Base-by-base conservation (phyloP, 2,797 vertebrate species). In the Sphenopsis melanotis region DNA sequence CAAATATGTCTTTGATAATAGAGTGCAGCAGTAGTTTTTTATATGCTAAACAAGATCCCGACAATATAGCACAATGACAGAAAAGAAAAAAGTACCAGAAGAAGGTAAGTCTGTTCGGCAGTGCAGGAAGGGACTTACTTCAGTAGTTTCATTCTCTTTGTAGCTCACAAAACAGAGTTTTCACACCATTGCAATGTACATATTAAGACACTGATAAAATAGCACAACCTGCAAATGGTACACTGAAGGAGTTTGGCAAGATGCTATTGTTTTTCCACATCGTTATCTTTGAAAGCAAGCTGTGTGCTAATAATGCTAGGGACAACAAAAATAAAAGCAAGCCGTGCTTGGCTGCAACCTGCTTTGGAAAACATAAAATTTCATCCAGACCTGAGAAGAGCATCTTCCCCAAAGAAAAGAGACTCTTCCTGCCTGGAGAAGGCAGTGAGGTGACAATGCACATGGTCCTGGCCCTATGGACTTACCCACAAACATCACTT, bases 1-100 rank as follows among this genome's bases (percentile, higher is more conserved):
- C 95, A 98, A 98, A 97, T 97, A 97, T 85, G 92, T 89, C 95
- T 97, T 97, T 97, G 96, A 96, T 98, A 98, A 97, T 94, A 92
- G 97, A 97, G 93, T 95, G 87, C 92, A 94, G 94, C 53, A 47
- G 91, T 76, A 95, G 94, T 92, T 97, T 91, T 97, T 97, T 95
- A 97, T 97, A 97, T 96, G 92, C 72, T 95, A 96, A 95, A 97
- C 72, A 94, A 56, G 49, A 90, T 63, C 55, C 56, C 37, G 65
- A 49, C 65, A 87, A 78, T 75, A 70, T 59, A 96, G 83, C 68
- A 83, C 19, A 70, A 72, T 87, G 74, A 74, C 20, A 92, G 60
- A 44, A 83, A 95, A 79, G 26, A 52, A 87, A 87, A 86, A 93
- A 92, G 30, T 61, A 88, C 46, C 50, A 70, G 59, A 34, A 80